Conservation (phyloP, 2,888 invertebrate genomes). For the Tubulanus polymorphus region DNA sequence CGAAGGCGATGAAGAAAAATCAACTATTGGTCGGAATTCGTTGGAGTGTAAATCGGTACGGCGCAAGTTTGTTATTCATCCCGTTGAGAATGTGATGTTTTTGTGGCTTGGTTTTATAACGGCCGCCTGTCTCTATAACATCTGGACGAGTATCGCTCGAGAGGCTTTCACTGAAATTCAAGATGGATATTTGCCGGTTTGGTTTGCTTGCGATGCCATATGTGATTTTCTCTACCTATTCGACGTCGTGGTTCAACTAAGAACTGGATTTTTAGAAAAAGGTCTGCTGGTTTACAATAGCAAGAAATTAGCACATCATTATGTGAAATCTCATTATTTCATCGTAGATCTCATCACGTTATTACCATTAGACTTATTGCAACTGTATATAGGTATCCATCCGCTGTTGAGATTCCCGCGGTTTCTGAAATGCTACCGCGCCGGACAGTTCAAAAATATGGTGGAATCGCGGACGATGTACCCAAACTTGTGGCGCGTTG, state of each 20-base stretch:
- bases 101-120: conserved; percentile 90
- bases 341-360: conserved; percentile 78
- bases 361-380: conserved; percentile 81
- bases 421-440: conserved; percentile 68
- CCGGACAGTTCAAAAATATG: conserved; percentile 83
- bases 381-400: conserved; percentile 65
- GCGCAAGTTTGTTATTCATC: conserved; percentile 67
- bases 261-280: conserved; percentile 92
- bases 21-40: not conserved
- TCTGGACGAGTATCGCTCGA: conserved; percentile 91
- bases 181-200: conserved; percentile 30
- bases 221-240: conserved; percentile 82
- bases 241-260: conserved; percentile 85
- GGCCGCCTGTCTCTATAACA: conserved; percentile 84
- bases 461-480: conserved; percentile 93
- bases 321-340: conserved; percentile 78
- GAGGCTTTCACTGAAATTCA: conserved; percentile 91
- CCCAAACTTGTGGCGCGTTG: conserved; percentile 92
- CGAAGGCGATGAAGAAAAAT: conserved; percentile 10
- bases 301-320: conserved; percentile 83
- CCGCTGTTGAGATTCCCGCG: conserved; percentile 71
- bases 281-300: conserved; percentile 92
- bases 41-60: not conserved
- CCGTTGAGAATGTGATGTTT: conserved; percentile 93
- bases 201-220: conserved; percentile 64